phyloP scores from a whole-genome alignment of 2,888 invertebrate species.

The Ptychoptera contaminata region DNA sequence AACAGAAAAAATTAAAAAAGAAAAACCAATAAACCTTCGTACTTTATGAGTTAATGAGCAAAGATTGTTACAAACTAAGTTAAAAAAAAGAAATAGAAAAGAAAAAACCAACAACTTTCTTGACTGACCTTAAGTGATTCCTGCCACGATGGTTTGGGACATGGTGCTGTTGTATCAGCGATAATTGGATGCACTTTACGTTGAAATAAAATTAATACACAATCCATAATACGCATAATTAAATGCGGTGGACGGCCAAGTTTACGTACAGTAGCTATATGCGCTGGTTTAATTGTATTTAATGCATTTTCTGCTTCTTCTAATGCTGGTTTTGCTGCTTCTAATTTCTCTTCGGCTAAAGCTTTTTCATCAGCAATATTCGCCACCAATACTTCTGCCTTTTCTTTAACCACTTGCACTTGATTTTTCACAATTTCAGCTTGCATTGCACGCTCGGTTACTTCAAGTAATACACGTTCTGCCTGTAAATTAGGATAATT shows the following conservation, averaged over 20 bases:
- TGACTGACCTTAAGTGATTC: constrained; percentile 70
- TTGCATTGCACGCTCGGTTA: constrained; percentile 85
- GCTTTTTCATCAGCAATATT: constrained; percentile 83
- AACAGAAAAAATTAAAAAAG: too few species aligned
- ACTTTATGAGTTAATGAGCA: too few species aligned
- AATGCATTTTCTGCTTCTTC: constrained; percentile 91
- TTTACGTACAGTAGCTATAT: constrained; percentile 89
- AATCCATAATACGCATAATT: constrained; percentile 97
- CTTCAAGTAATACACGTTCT: constrained; percentile 72
- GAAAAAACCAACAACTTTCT: too few species aligned
- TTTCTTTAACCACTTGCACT: constrained; percentile 90
- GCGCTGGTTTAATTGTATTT: constrained; percentile 92
- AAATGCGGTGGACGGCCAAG: constrained; percentile 89
- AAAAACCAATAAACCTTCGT: too few species aligned
- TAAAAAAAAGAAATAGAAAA: too few species aligned
- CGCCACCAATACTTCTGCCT: constrained; percentile 76
- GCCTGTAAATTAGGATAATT: constrained; percentile 35
- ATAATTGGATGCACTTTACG: constrained; percentile 68
- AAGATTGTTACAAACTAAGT: too few species aligned
- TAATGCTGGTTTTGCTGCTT: constrained; percentile 88
- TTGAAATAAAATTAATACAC: constrained; percentile 84
- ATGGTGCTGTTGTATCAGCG: constrained; percentile 60
- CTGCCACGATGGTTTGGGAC: constrained; percentile 90
- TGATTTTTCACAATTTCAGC: constrained; percentile 92
- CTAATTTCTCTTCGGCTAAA: constrained; percentile 79